These are phyloP conservation scores for Turritopsis dohrnii DNA, from an alignment of 30 jellyfish, hydroid and myxozoan species.

Conservation along the genomic window DNA sequence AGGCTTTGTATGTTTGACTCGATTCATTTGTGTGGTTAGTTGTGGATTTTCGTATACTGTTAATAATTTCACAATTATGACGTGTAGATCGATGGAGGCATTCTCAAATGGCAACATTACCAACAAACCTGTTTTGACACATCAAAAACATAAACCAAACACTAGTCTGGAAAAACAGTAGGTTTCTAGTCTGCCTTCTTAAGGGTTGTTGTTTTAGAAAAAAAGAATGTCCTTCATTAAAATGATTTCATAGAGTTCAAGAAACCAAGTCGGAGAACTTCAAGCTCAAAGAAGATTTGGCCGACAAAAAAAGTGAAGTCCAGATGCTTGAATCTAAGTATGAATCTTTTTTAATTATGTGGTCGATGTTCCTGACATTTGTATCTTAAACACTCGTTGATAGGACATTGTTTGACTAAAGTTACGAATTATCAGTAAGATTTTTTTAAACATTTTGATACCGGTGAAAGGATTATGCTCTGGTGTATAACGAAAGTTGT, in stretches of 20 bases:
- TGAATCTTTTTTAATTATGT: not conserved
- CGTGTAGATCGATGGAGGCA: not conserved
- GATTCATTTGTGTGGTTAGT: not conserved
- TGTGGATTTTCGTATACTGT: not conserved
- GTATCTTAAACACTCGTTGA: too few relatives aligned
- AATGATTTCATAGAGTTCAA: constrained; percentile 32
- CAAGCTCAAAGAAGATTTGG: constrained; percentile 35
- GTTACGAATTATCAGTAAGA: too few relatives aligned
- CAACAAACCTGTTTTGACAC: not conserved
- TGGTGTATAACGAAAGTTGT: too few relatives aligned
- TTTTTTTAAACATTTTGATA: too few relatives aligned
- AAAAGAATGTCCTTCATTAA: not conserved
- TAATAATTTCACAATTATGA: too few relatives aligned
- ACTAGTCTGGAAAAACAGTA: constrained; percentile 18
- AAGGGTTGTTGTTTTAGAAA: not conserved
- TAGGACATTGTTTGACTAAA: too few relatives aligned
- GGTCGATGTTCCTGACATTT: too few relatives aligned
- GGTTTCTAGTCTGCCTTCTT: not conserved
- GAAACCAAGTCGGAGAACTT: constrained; percentile 36
- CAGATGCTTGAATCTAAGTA: constrained; percentile 45
- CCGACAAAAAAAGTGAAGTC: constrained; percentile 43
- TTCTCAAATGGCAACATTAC: not conserved
- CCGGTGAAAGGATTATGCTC: too few relatives aligned
- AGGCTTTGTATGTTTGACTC: constrained; percentile 43
- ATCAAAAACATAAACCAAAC: constrained; percentile 27